Conservation (phyloP, 2,113 vertebrate genomes). For the Corythornis cristatus region DNA sequence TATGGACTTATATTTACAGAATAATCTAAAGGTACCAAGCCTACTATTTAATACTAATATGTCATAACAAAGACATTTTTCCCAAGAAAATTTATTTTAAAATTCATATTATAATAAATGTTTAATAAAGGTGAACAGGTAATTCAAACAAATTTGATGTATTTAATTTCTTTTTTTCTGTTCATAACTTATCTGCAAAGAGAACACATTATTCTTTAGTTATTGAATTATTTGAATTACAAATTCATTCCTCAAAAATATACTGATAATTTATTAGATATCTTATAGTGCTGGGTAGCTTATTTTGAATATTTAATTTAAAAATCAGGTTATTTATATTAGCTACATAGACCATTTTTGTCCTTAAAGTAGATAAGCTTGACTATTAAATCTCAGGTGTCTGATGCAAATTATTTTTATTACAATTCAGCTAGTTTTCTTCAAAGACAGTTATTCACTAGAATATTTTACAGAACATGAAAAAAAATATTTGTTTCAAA, state of each 20-base stretch:
- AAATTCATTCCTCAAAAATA: constrained; percentile 28
- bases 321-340: constrained; percentile 10
- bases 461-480: neutral
- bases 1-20: neutral
- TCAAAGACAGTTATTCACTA: neutral
- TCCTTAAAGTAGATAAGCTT: constrained; percentile 32
- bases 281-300: neutral
- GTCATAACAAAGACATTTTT: neutral
- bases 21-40: neutral
- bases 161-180: neutral
- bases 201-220: constrained; percentile 9
- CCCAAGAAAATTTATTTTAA: neutral
- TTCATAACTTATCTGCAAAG: constrained; percentile 27
- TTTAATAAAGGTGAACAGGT: neutral
- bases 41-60: neutral
- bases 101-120: constrained; percentile 20
- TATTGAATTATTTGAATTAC: constrained; percentile 43
- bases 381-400: constrained; percentile 26
- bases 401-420: constrained; percentile 42
- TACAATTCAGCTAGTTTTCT: neutral
- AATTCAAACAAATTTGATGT: constrained; percentile 17
- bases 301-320: constrained; percentile 35
- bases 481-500: neutral
- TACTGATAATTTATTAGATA: neutral
- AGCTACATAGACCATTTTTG: neutral